phyloP scores from a whole-genome alignment of 2,113 vertebrate genomes.

The Ctenomys sociabilis region DNA sequence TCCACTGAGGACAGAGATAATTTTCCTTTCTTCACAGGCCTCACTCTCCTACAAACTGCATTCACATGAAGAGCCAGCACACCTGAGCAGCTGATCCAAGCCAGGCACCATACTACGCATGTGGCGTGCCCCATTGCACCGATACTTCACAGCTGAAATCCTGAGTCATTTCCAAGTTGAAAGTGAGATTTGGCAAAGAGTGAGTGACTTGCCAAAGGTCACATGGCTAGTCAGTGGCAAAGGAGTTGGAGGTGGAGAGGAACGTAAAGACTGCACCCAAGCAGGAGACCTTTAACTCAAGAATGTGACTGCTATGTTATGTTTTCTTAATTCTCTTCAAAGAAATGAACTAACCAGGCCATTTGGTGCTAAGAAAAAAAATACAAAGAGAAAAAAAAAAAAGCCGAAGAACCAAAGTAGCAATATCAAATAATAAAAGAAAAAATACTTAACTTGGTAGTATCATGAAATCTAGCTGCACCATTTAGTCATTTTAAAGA shows the following conservation, averaged over 20 bases:
- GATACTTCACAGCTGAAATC: background rate
- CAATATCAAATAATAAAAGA: background rate
- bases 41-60: background rate
- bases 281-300: background rate
- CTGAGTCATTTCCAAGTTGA: background rate
- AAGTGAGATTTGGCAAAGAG: background rate
- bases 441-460: background rate
- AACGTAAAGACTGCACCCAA: background rate
- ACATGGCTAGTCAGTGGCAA: background rate
- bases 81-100: background rate
- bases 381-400: background rate
- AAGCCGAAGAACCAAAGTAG: background rate
- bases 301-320: background rate
- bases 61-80: background rate
- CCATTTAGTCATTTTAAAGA: background rate
- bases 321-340: constrained; percentile 1
- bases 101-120: too few species aligned
- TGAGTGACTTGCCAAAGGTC: background rate
- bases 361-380: background rate
- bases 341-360: background rate
- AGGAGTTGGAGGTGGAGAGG: background rate
- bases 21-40: background rate
- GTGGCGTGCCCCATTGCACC: background rate
- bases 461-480: background rate
- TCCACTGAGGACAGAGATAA: background rate